Conservation (phyloP, 2,888 invertebrate species). For the Erpobdella octoculata region DNA sequence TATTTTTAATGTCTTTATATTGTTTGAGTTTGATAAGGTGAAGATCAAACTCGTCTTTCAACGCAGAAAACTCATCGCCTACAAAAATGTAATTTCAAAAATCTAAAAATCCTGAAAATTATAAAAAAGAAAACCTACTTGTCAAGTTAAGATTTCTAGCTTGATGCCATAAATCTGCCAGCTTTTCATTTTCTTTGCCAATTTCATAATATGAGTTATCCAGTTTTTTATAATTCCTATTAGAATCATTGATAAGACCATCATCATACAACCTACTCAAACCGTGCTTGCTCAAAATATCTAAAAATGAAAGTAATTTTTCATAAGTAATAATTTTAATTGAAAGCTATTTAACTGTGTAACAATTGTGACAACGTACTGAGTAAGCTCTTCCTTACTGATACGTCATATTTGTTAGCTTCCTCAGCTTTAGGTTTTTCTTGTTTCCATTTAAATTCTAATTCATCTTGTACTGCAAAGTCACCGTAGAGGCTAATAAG, state of each 20-base stretch:
- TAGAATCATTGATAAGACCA: neutral
- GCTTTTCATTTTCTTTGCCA: neutral
- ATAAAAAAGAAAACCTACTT: neutral
- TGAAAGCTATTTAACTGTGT: too few species aligned
- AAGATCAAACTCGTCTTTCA: neutral
- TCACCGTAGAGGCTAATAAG: neutral
- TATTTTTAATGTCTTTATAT: neutral
- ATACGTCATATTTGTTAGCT: neutral
- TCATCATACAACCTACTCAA: neutral
- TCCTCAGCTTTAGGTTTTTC: neutral
- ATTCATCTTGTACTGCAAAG: neutral
- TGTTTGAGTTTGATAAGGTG: neutral
- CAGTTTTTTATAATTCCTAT: neutral
- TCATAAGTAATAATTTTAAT: too few species aligned
- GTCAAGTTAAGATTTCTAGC: neutral
- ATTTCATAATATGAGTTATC: neutral
- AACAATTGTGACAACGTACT: too few species aligned
- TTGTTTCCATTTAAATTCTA: neutral
- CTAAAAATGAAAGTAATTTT: too few species aligned
- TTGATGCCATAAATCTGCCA: neutral
- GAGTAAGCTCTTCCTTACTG: too few species aligned
- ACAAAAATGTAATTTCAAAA: neutral
- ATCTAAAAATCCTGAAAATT: conserved; percentile 7
- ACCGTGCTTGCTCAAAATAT: neutral
- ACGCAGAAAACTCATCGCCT: neutral